A percentile compares a stretch with the other conserved stretches of the same genome.
Evolutionary conservation across 2,888 invertebrate genomes (phyloP).

Genomic region (Epiblema foenella): DNA sequence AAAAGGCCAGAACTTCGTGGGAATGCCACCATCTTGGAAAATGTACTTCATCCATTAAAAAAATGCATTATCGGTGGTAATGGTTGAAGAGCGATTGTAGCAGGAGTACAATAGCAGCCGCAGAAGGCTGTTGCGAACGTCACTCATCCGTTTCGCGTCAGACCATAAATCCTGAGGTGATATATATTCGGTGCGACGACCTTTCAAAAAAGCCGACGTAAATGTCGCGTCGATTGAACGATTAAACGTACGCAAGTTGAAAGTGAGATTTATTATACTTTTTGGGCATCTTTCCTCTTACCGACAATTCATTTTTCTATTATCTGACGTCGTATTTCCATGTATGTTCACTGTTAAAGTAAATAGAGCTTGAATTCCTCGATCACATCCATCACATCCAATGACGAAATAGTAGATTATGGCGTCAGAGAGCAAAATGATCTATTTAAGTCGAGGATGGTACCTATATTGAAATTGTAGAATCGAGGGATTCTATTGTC

Average conservation of each 20-base stretch:
- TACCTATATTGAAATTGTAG: no score
- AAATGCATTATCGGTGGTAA: no score
- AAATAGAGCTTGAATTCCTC: not conserved
- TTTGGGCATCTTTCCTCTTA: slow-evolving; percentile 20
- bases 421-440: no score
- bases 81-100: not conserved
- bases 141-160: slow-evolving; percentile 54
- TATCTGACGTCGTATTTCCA: not conserved
- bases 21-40: no score
- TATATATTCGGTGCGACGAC: slow-evolving; percentile 60
- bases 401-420: no score
- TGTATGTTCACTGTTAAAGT: not conserved
- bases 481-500: no score
- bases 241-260: slow-evolving; percentile 37
- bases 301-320: not conserved
- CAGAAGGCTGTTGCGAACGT: slow-evolving; percentile 56
- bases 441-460: no score
- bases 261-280: slow-evolving; percentile 34
- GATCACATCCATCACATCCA: not conserved
- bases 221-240: slow-evolving; percentile 54
- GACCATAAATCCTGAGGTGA: slow-evolving; percentile 60
- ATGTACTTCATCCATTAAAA: no score
- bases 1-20: no score
- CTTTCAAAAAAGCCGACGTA: slow-evolving; percentile 54
- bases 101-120: slow-evolving; percentile 20